Conservation (phyloP, 2,113 vertebrate genomes). For the Brachirus orientalis region DNA sequence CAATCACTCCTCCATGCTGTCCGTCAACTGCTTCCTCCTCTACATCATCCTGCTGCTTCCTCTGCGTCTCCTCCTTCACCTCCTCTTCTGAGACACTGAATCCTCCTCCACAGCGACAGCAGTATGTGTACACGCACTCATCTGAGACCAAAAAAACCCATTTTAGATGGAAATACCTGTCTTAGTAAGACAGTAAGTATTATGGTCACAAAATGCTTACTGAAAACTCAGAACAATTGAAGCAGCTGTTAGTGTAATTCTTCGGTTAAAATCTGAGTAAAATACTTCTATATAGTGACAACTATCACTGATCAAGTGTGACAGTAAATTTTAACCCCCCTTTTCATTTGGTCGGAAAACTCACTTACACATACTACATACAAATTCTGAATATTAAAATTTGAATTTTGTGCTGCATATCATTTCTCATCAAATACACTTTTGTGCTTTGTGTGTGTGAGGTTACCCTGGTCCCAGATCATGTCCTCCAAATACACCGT, state of each 20-base stretch:
- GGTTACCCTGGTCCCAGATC: conserved; percentile 73
- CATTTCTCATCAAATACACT: too few relatives aligned
- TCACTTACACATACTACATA: too few relatives aligned
- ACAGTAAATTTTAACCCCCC: not conserved
- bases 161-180: not conserved
- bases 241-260: too few relatives aligned
- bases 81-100: conserved; percentile 68
- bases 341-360: too few relatives aligned
- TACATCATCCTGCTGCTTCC: conserved; percentile 7
- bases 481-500: conserved; percentile 74
- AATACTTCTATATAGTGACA: not conserved
- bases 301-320: not conserved
- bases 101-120: conserved; percentile 80
- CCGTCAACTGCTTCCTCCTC: conserved; percentile 15
- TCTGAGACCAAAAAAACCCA: conserved; percentile 55
- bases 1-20: conserved; percentile 40
- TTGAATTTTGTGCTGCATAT: too few relatives aligned
- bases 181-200: too few relatives aligned
- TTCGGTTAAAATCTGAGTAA: not conserved
- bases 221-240: too few relatives aligned
- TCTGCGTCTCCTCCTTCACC: conserved; percentile 39
- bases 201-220: not conserved
- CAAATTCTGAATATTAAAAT: too few relatives aligned
- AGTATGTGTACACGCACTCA: conserved; percentile 35
- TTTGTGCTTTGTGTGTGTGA: not conserved